Percentiles rank a stretch among this genome's conserved stretches.
Evolutionary conservation across 2,888 invertebrate genomes (phyloP).

Genomic region (Epinotia ramella): DNA sequence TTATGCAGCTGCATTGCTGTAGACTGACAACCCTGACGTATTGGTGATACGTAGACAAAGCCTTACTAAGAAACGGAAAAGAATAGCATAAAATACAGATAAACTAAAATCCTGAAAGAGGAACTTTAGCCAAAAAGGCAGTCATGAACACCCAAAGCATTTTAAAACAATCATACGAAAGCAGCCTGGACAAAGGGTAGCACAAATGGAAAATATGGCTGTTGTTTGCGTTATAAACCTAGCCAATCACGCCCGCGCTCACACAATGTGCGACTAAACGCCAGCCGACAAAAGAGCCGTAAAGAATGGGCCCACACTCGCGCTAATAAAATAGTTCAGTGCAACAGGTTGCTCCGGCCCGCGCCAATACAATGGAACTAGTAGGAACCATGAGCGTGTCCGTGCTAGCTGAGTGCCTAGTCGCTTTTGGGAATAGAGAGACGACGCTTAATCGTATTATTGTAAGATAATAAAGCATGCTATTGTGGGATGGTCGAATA

Average conservation of each 20-base stretch:
- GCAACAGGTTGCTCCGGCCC: constrained; percentile 79
- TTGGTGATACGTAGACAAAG: constrained; percentile 66
- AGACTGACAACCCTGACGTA: constrained; percentile 75
- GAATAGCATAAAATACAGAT: background rate
- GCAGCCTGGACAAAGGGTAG: constrained; percentile 59
- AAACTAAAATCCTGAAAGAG: background rate
- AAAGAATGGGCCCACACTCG: constrained; percentile 83
- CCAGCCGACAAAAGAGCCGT: constrained; percentile 80
- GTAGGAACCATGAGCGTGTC: constrained; percentile 63
- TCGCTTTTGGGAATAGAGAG: constrained; percentile 36
- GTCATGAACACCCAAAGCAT: constrained; percentile 51
- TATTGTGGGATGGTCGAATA: background rate
- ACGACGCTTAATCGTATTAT: constrained; percentile 19
- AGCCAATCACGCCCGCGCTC: constrained; percentile 74
- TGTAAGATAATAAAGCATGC: constrained; percentile 4
- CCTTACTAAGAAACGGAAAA: constrained; percentile 54
- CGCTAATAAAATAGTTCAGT: constrained; percentile 83
- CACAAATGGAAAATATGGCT: constrained; percentile 70
- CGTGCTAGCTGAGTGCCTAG: constrained; percentile 61
- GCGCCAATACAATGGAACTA: constrained; percentile 74
- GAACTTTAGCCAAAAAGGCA: background rate
- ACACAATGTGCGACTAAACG: constrained; percentile 78
- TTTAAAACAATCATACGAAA: constrained; percentile 56
- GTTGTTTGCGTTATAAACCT: constrained; percentile 74
- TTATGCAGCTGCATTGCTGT: constrained; percentile 74